Percentiles rank a stretch among this genome's conserved stretches.
Evolutionary conservation across 2,113 vertebrate species (phyloP).

Genomic region (Corythornis vintsioides): DNA sequence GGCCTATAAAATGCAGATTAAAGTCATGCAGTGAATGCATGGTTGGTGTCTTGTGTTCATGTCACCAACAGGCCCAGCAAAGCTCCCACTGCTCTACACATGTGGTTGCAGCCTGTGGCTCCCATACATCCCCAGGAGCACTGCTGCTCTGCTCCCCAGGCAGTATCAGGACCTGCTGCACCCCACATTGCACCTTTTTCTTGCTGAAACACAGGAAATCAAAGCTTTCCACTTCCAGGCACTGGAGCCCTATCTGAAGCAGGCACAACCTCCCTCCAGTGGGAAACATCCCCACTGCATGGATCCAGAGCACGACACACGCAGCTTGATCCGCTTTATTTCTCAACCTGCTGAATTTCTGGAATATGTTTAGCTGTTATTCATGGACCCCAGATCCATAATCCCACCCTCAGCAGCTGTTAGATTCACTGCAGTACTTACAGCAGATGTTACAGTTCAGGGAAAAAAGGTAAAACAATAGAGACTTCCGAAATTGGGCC

Average conservation of each 20-base stretch:
- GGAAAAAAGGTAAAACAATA: background rate
- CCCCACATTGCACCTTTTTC: background rate
- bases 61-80: background rate
- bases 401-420: slow-evolving; percentile 31
- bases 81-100: background rate
- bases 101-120: background rate
- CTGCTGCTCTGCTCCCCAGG: background rate
- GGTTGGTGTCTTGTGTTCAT: too few relatives aligned
- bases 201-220: background rate
- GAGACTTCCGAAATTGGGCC: background rate
- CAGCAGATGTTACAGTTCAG: background rate
- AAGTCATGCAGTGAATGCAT: background rate
- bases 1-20: background rate
- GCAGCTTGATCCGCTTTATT: background rate
- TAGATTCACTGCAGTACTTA: background rate
- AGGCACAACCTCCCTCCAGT: background rate
- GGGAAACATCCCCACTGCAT: background rate
- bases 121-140: accelerated
- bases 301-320: background rate
- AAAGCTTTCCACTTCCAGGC: background rate
- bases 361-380: slow-evolving; percentile 9
- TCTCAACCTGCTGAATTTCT: slow-evolving; percentile 19
- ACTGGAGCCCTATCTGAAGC: background rate
- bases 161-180: background rate
- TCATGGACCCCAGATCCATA: background rate